Percentiles rank a stretch among this genome's conserved stretches.
These are phyloP conservation scores for Trachelus troglodyta DNA, from an alignment of 2,888 invertebrate genomes.

Conservation along the genomic window DNA sequence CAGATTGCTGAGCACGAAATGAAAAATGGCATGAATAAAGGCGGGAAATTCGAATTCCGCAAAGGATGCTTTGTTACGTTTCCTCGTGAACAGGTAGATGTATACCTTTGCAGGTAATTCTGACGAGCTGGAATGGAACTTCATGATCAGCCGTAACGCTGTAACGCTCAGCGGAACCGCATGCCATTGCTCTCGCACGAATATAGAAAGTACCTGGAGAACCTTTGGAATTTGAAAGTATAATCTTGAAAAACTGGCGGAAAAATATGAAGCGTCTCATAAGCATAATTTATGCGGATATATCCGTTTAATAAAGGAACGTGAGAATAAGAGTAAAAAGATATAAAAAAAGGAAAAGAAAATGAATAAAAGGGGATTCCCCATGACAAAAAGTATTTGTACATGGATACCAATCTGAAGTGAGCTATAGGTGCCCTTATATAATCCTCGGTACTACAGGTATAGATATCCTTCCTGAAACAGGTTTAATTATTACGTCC, in stretches of 20 bases:
- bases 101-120: neutral
- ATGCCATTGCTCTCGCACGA: slow-evolving; percentile 12
- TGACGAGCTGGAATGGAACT: neutral
- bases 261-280: slow-evolving; percentile 49
- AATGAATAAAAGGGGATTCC: neutral
- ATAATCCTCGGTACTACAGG: neutral
- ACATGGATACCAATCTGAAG: neutral
- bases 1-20: neutral
- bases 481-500: neutral
- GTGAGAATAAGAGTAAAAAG: neutral
- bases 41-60: neutral
- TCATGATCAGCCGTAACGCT: neutral
- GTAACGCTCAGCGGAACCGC: neutral
- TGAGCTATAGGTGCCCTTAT: neutral
- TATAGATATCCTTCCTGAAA: neutral
- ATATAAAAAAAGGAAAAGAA: neutral
- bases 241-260: slow-evolving; percentile 47
- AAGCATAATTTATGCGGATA: slow-evolving; percentile 49
- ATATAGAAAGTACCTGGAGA: slow-evolving; percentile 7
- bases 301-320: slow-evolving; percentile 42
- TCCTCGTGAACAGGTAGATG: neutral
- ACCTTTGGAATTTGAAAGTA: slow-evolving; percentile 41
- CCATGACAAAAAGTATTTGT: neutral
- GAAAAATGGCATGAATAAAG: neutral
- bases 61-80: neutral